These are phyloP conservation scores for Apis dorsata DNA, from an alignment of 1,140 invertebrate genomes.

Conservation along the genomic window DNA sequence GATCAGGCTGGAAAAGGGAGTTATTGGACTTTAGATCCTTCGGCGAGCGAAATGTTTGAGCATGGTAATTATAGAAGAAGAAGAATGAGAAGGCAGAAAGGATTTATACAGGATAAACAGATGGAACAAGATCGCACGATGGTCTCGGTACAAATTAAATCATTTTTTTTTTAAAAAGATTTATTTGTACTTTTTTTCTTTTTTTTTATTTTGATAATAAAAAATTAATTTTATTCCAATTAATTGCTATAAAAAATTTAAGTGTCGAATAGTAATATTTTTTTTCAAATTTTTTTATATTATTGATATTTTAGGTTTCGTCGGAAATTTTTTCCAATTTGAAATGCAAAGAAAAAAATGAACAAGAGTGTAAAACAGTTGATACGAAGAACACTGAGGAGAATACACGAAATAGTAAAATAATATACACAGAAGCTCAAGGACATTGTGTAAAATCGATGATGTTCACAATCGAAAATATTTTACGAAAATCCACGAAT, in stretches of 20 bases:
- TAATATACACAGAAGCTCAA: slow-evolving; percentile 26
- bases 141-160: slow-evolving; percentile 22
- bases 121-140: slow-evolving; percentile 5
- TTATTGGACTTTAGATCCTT: slow-evolving; percentile 93
- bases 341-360: not conserved
- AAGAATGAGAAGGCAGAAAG: slow-evolving; percentile 80
- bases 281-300: not conserved
- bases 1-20: slow-evolving; percentile 86
- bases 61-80: slow-evolving; percentile 91
- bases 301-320: slow-evolving; percentile 36
- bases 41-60: slow-evolving; percentile 93
- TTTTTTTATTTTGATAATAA: not conserved
- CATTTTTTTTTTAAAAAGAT: not conserved
- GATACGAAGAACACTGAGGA: not conserved
- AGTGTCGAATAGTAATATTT: not conserved
- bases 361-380: not conserved
- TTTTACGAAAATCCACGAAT: slow-evolving; percentile 61
- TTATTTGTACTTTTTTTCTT: not conserved
- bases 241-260: not conserved
- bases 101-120: slow-evolving; percentile 8
- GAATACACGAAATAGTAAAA: not conserved
- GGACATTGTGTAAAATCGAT: slow-evolving; percentile 57
- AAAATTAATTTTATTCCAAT: not conserved
- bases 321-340: slow-evolving; percentile 15
- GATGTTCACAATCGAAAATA: slow-evolving; percentile 70